Percentiles rank a stretch among this genome's conserved stretches.
These are phyloP conservation scores for Nyctereutes procyonoides DNA, from an alignment of 2,113 vertebrate genomes.

Conservation along the genomic window DNA sequence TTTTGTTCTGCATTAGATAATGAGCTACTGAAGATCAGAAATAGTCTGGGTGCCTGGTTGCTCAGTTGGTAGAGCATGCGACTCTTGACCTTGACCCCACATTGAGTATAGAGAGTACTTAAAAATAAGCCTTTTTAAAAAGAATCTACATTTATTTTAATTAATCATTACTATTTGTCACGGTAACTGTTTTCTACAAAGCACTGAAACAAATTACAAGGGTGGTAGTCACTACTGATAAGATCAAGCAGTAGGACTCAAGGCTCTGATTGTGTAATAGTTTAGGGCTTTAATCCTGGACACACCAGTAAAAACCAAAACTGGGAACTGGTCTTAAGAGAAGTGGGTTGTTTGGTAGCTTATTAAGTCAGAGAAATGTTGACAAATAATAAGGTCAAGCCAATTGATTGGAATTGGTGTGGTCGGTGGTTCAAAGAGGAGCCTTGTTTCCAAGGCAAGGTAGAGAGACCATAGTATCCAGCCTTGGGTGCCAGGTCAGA, in stretches of 20 bases:
- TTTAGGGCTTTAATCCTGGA: not conserved
- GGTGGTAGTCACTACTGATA: not conserved
- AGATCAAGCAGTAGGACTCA: not conserved
- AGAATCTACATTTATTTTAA: not conserved
- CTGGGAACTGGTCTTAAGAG: not conserved
- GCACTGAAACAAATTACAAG: not conserved
- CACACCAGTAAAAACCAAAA: not conserved
- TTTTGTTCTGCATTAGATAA: not conserved
- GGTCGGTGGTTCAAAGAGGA: not conserved
- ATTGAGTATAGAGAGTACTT: not conserved
- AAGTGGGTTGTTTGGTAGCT: not conserved
- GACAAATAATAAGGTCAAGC: not conserved
- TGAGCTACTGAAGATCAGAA: not conserved
- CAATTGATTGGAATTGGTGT: not conserved
- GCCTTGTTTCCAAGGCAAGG: not conserved
- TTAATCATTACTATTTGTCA: not conserved
- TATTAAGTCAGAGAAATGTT: not conserved
- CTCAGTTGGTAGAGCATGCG: not conserved
- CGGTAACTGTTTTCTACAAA: not conserved
- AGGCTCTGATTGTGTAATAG: not conserved
- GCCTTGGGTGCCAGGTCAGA: not conserved
- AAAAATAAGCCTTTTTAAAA: not conserved
- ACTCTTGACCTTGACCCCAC: not conserved
- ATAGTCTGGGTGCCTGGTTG: not conserved
- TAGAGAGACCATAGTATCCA: too few species aligned